Percentiles rank a stretch among this genome's conserved stretches.
Evolutionary conservation across 2,888 invertebrate species (phyloP).

Genomic region (Germaria angustata): DNA sequence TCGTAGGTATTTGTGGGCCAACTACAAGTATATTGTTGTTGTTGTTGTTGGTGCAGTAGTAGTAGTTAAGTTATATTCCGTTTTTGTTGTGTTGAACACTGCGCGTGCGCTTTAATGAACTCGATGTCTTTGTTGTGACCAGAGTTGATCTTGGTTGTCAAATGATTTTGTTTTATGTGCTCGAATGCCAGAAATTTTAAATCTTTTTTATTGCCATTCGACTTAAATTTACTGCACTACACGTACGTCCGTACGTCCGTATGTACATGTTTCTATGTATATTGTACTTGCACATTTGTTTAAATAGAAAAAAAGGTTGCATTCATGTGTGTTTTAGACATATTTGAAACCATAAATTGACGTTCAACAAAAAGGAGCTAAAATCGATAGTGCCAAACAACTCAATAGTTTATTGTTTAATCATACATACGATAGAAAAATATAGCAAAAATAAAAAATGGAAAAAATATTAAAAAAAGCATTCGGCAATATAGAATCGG

Average conservation of each 20-base stretch:
- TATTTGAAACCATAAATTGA: conserved; percentile 40
- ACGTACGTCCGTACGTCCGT: background rate
- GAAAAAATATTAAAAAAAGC: too few relatives aligned
- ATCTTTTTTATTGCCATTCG: conserved; percentile 39
- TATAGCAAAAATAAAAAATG: background rate
- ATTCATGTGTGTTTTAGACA: conserved; percentile 5
- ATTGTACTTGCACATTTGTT: background rate
- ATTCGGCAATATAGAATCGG: too few relatives aligned
- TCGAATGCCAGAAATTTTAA: conserved; percentile 51
- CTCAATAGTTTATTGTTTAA: conserved; percentile 37
- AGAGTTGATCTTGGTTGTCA: conserved; percentile 61
- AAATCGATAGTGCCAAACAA: conserved; percentile 31
- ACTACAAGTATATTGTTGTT: background rate
- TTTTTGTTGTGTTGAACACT: background rate
- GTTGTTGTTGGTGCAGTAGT: background rate
- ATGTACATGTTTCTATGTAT: background rate
- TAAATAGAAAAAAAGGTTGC: background rate
- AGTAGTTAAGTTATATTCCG: background rate
- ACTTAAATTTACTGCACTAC: conserved; percentile 17
- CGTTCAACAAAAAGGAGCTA: conserved; percentile 40
- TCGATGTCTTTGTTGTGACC: conserved; percentile 57
- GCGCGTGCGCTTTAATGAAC: conserved; percentile 61
- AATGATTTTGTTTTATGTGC: conserved; percentile 62
- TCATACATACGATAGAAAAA: background rate
- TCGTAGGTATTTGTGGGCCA: conserved; percentile 13